A percentile compares a stretch with the other conserved stretches of the same genome.
Conservation (phyloP, 2,113 vertebrate genomes). For the Centrocercus urophasianus region DNA sequence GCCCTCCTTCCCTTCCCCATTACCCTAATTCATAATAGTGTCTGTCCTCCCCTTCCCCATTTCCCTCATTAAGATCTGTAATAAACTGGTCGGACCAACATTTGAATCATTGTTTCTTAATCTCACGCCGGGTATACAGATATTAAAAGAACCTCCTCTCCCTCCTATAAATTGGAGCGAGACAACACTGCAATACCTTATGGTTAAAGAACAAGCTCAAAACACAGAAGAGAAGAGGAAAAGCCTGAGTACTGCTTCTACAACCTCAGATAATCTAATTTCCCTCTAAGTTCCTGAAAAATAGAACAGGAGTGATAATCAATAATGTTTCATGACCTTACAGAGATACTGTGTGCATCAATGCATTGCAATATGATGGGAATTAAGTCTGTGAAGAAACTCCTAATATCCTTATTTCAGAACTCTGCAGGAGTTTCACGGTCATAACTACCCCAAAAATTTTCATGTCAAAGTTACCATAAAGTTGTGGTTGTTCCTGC, state of each 20-base stretch:
- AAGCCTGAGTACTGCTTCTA: neutral
- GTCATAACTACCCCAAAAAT: conserved; percentile 34
- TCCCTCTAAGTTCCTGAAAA: conserved; percentile 29
- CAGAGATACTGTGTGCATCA: conserved; percentile 5
- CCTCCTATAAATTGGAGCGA: too few species aligned
- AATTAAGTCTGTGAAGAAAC: conserved; percentile 44
- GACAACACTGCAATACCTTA: neutral
- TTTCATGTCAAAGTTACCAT: conserved; percentile 51
- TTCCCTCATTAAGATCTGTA: too few species aligned
- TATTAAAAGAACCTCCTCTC: too few species aligned
- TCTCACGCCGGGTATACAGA: too few species aligned
- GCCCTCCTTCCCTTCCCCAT: too few species aligned
- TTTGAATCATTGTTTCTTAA: too few species aligned
- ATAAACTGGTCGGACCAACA: too few species aligned
- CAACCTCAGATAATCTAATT: conserved; percentile 35
- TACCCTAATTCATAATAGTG: too few species aligned
- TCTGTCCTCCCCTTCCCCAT: too few species aligned
- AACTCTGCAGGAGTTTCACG: conserved; percentile 34
- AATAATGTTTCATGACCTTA: conserved; percentile 55
- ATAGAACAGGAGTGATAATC: conserved; percentile 2
- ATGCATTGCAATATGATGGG: neutral
- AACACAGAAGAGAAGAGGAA: neutral
- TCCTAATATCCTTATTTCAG: conserved; percentile 53
- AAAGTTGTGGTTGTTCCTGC: conserved; percentile 15
- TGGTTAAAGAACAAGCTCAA: neutral